Evolutionary conservation across 2,888 invertebrate species (phyloP), one percentile per base, ranked within the genome.

Genomic region (Nephrotoma flavescens): DNA sequence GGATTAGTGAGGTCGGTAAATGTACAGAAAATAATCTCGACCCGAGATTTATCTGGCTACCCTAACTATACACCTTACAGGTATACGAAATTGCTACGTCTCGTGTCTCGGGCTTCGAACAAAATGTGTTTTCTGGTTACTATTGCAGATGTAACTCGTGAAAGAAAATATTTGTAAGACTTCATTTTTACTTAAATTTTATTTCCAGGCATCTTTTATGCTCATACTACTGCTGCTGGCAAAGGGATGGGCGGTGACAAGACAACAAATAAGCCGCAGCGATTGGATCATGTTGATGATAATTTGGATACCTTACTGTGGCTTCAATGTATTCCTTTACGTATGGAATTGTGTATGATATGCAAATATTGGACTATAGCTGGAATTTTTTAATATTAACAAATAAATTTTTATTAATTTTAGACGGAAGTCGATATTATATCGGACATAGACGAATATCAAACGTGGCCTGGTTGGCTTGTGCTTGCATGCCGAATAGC

Each of bases 401-500:
- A n/a, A 57, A 45, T 31, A 19, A 87, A 57, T 31, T 86, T n/a
- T 2, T 86, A 19, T 86, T 88, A 88, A 87, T 87, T 86, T 92
- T 91, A 98, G 98, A 97, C 97, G 87, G 98, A 98, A 92, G 96
- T 99, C 71, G 98, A 99, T 91, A 97, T 97, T 86, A 96, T 98
- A 89, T 97, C 98, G 91, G 98, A 99, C 90, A 96, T 97, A 87
- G 98, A 98, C 90, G 98, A 99, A 90, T 99, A 98, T 92, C 98
- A 98, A 92, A 98, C 98, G 0, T 98, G 98, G 97, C 98, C 99
- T 0, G 99, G 99, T 5, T 98, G 98, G 96, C 93, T 98, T 88
- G 97, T 98, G 88, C 94, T 99, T 0, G 94, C 96, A 42, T 95
- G 99, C 88, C 94, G 97, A 88, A 94, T 96, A 87, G 91, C 95